Base-by-base conservation (phyloP, 2,113 vertebrate species). In the Hystrix brachyura region DNA sequence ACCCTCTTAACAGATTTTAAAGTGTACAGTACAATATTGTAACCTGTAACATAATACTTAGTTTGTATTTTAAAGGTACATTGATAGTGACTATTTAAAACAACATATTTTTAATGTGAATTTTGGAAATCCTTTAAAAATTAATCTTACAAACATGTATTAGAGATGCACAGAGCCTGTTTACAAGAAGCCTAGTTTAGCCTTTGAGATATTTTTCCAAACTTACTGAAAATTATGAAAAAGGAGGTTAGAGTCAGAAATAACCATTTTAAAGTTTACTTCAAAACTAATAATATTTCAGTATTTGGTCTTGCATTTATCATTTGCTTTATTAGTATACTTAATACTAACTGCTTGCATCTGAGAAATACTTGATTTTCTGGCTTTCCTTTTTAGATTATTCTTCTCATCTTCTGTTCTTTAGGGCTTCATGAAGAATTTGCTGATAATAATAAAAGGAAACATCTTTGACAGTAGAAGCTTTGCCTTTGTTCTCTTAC, bases 391-490 rank as follows among this genome's bases (percentile, higher is more conserved):
- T 91, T 87, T 87, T 92, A 90, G 29, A 21, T 93, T 81, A n/a
- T 89, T 88, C 43, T 88, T 92, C 32, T 87, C 17, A 60, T 95
- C 27, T 51, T 95, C 17, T 90, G 48, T 96, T 91, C 71, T 92
- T 96, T 90, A 90, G 46, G 62, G 18, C 51, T 91, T 96, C 87
- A 51, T 96, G 81, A 91, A 85, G 55, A 74, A 90, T 94, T 92
- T 93, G 48, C 53, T 89, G 89, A 69, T 93, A 80, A 89, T 87
- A 88, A 87, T 90, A 74, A 53, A 96, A 60, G 67, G 53, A 95
- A 91, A 95, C 2, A 6, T 96, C 59, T 96, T 94, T 94, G 81
- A 81, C 81, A 96, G 67, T 92, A 64, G 83, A 87, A 96, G 69
- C 51, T 91, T 97, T 84, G 25, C 55, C 91, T 57, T 89, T 91